Percentiles rank a stretch among this genome's conserved stretches.
These are phyloP conservation scores for Epirrhoe alternata DNA, from an alignment of 2,888 invertebrate species.

Conservation along the genomic window DNA sequence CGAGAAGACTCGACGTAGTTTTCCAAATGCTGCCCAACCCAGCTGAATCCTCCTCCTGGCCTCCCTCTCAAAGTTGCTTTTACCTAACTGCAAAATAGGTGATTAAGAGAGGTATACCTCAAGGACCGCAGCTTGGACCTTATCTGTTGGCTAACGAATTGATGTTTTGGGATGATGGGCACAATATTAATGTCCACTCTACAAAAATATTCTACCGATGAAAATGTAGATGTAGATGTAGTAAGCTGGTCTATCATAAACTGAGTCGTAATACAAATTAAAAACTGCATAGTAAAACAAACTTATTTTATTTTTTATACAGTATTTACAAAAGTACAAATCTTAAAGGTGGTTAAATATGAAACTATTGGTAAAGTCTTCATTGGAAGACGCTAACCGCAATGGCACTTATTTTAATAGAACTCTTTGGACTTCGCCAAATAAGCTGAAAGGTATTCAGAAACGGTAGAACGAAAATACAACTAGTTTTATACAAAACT, in stretches of 20 bases:
- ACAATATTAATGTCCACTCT: too few species aligned
- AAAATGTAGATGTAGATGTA: too few species aligned
- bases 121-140: not conserved
- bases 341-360: conserved; percentile 59
- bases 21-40: too few species aligned
- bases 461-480: conserved; percentile 25
- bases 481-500: conserved; percentile 42
- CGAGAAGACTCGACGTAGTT: too few species aligned
- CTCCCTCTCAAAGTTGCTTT: too few species aligned
- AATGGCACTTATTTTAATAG: conserved; percentile 63
- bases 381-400: conserved; percentile 51
- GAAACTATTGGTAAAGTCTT: conserved; percentile 46
- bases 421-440: conserved; percentile 52
- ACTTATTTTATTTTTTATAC: conserved; percentile 25
- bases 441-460: conserved; percentile 51
- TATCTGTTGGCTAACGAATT: too few species aligned
- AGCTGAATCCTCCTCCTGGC: too few species aligned
- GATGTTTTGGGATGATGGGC: too few species aligned
- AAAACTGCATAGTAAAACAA: conserved; percentile 13
- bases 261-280: not conserved
- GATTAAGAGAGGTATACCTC: not conserved
- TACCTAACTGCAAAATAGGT: not conserved
- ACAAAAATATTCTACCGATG: too few species aligned
- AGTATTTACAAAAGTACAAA: conserved; percentile 51
- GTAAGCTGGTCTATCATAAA: not conserved